A percentile compares a stretch with the other conserved stretches of the same genome.
These are phyloP conservation scores for Gastrophysa polygoni DNA, from an alignment of 2,888 invertebrate genomes.

Conservation along the genomic window DNA sequence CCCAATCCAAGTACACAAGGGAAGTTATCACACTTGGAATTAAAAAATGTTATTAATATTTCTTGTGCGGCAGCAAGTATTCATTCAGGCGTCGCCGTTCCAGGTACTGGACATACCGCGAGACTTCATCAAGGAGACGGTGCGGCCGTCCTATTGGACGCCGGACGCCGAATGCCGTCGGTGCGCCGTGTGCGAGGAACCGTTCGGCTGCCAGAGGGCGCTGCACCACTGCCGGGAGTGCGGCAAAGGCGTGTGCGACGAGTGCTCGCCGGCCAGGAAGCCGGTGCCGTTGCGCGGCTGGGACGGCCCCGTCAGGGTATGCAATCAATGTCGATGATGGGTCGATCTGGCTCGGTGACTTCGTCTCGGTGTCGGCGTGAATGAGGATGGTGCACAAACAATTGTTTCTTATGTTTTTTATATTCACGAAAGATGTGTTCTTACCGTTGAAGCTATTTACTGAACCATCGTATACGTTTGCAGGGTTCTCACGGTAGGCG, in stretches of 20 bases:
- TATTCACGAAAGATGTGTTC: too few relatives aligned
- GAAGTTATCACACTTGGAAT: too few relatives aligned
- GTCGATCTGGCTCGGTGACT: neutral
- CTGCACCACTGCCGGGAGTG: slow-evolving; percentile 76
- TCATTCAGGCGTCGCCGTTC: too few relatives aligned
- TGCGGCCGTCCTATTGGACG: slow-evolving; percentile 79
- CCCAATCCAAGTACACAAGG: too few relatives aligned
- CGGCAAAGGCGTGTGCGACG: slow-evolving; percentile 72
- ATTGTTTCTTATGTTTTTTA: too few relatives aligned
- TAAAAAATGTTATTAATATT: too few relatives aligned
- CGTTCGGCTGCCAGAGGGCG: slow-evolving; percentile 62
- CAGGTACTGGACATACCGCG: slow-evolving; percentile 69
- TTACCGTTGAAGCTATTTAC: too few relatives aligned
- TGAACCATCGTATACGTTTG: too few relatives aligned
- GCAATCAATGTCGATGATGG: slow-evolving; percentile 65
- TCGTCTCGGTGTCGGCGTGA: neutral
- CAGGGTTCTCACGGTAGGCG: too few relatives aligned
- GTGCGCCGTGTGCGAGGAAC: slow-evolving; percentile 69
- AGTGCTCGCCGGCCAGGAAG: slow-evolving; percentile 64
- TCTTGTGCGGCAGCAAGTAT: too few relatives aligned
- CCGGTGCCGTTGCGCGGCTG: slow-evolving; percentile 77
- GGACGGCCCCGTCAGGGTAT: slow-evolving; percentile 75
- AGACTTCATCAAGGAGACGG: slow-evolving; percentile 77
- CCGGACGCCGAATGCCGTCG: slow-evolving; percentile 72
- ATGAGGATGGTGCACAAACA: too few relatives aligned